Conservation (phyloP, 37 sponge, comb jelly and placozoan genomes). For the Eunapius fragilis region DNA sequence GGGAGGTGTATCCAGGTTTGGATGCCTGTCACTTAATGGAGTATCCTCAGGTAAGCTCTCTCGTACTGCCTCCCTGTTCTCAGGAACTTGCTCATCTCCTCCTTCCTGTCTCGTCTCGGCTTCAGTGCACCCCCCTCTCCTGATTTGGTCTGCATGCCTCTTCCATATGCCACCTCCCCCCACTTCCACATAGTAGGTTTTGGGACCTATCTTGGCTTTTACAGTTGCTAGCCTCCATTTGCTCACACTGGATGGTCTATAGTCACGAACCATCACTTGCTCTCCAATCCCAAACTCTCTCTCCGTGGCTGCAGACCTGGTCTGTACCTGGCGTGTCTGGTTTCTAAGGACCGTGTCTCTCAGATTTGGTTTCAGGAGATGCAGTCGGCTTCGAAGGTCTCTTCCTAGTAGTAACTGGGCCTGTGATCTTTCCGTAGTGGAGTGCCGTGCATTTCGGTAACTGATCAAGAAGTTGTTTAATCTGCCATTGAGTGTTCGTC, state of each 20-base stretch:
- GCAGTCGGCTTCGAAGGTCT: neutral
- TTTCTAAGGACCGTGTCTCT: neutral
- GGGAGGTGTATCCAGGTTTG: too few species aligned
- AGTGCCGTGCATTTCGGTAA: slow-evolving; percentile 23
- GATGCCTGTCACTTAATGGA: too few species aligned
- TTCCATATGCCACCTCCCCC: neutral
- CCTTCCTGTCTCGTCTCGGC: neutral
- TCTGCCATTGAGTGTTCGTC: neutral
- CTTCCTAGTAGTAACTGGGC: neutral
- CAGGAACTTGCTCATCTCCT: too few species aligned
- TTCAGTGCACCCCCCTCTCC: neutral
- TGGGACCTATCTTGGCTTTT: neutral
- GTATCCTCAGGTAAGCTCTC: too few species aligned
- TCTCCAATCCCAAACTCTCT: slow-evolving; percentile 4
- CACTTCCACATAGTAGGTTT: neutral
- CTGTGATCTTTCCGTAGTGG: slow-evolving; percentile 16
- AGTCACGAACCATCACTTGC: neutral
- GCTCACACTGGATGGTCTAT: neutral
- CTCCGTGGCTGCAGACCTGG: neutral
- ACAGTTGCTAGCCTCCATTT: neutral
- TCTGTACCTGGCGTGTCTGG: neutral
- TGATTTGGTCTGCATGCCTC: neutral
- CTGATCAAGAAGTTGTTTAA: neutral
- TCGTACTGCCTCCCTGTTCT: too few species aligned
- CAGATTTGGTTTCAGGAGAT: slow-evolving; percentile 1